Evolutionary conservation across 1,140 invertebrate genomes (phyloP).

Genomic region (Conopomorpha cramerella): DNA sequence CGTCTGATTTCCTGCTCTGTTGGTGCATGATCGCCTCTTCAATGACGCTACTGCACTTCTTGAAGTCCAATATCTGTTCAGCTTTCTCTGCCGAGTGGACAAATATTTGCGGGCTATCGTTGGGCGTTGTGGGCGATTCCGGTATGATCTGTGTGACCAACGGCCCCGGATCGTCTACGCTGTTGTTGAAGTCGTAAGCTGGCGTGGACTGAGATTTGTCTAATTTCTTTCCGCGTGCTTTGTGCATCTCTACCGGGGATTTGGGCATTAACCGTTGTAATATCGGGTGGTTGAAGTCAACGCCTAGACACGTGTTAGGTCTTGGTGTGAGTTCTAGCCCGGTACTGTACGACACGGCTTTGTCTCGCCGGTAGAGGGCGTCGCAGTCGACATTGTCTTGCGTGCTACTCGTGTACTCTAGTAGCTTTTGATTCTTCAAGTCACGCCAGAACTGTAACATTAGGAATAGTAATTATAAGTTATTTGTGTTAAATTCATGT

Average conservation of each 20-base stretch:
- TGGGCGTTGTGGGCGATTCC: constrained; percentile 13
- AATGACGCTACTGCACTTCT: constrained; percentile 13
- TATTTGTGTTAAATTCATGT: too few relatives aligned
- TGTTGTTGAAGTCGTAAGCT: constrained; percentile 67
- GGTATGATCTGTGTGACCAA: constrained; percentile 14
- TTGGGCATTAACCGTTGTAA: constrained; percentile 10
- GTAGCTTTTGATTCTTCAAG: constrained; percentile 58
- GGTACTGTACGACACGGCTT: constrained; percentile 65
- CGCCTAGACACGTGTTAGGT: constrained; percentile 66
- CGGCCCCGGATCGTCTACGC: constrained; percentile 13
- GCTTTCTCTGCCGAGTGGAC: constrained; percentile 13
- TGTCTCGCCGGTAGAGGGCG: constrained; percentile 12
- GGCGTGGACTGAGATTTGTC: constrained; percentile 75
- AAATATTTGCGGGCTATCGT: constrained; percentile 12
- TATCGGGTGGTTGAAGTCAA: constrained; percentile 14
- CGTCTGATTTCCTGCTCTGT: constrained; percentile 2
- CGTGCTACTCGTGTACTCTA: constrained; percentile 42
- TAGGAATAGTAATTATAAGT: too few relatives aligned
- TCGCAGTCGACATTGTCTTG: constrained; percentile 16
- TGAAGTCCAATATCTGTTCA: constrained; percentile 16
- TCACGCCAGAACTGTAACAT: constrained; percentile 67
- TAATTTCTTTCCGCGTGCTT: constrained; percentile 55
- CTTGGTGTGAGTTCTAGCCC: constrained; percentile 64
- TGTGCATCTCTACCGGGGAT: too few relatives aligned
- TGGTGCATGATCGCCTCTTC: constrained; percentile 12